These are phyloP conservation scores for Lepidostoma basale DNA, from an alignment of 1,140 invertebrate genomes.

Conservation along the genomic window DNA sequence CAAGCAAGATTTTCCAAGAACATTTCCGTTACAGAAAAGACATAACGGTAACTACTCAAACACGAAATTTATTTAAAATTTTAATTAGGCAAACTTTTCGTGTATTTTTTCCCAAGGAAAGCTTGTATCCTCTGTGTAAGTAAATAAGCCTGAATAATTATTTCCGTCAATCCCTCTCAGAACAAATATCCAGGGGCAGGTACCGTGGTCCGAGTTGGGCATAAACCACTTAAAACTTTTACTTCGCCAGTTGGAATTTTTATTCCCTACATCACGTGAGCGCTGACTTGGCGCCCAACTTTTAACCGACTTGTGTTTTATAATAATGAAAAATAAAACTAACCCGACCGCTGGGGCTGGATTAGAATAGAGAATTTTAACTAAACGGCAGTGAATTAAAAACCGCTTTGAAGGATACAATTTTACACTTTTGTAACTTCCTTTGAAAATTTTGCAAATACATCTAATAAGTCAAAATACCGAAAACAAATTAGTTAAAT, in stretches of 20 bases:
- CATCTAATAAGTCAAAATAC: too few species aligned
- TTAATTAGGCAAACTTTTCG: neutral
- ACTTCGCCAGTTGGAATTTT: constrained; percentile 40
- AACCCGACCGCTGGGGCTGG: constrained; percentile 1
- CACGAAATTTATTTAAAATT: neutral
- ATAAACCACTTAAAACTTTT: constrained; percentile 47
- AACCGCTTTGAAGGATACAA: too few species aligned
- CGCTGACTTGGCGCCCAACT: constrained; percentile 33
- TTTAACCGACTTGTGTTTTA: constrained; percentile 38
- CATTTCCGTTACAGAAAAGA: neutral
- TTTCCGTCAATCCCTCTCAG: constrained; percentile 22
- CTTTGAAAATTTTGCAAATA: too few species aligned
- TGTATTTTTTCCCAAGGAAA: neutral
- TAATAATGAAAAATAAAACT: constrained; percentile 36
- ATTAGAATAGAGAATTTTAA: too few species aligned
- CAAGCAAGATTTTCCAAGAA: neutral
- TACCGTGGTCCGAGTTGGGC: constrained; percentile 32
- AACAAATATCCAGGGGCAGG: constrained; percentile 30
- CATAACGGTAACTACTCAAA: neutral
- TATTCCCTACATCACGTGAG: constrained; percentile 42
- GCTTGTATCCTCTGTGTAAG: neutral
- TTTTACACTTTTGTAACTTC: too few species aligned
- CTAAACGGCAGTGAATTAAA: too few species aligned
- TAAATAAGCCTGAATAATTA: constrained; percentile 23
- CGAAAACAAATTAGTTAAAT: too few species aligned